phyloP scores from a whole-genome alignment of 2,113 vertebrate species.

The Picathartes gymnocephalus region DNA sequence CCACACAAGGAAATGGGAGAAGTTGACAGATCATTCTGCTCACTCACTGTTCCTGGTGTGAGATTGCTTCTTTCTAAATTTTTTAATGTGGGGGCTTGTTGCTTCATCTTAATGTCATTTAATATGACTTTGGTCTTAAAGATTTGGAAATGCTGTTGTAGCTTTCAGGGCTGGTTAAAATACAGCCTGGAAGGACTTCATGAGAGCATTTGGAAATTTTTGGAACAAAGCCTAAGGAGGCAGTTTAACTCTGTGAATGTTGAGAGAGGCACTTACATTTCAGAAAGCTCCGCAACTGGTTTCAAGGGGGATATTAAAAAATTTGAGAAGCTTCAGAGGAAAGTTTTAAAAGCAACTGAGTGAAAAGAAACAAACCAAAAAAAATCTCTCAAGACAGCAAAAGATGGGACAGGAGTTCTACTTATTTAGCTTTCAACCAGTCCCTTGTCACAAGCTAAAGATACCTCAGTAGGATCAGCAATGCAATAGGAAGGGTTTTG shows the following conservation, averaged over 20 bases:
- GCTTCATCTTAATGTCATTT: neutral
- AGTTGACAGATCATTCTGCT: neutral
- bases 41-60: neutral
- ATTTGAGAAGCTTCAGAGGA: neutral
- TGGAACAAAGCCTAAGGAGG: neutral
- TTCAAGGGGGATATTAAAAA: neutral
- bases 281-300: neutral
- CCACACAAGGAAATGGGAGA: neutral
- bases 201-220: neutral
- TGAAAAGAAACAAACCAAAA: neutral
- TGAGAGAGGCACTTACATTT: neutral
- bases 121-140: neutral
- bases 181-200: neutral
- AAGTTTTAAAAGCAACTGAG: neutral
- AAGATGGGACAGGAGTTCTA: neutral
- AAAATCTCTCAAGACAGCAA: neutral
- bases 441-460: neutral
- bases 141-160: conserved; percentile 14
- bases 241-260: neutral
- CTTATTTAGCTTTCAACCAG: neutral
- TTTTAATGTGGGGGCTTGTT: neutral
- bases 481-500: neutral
- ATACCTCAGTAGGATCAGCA: neutral
- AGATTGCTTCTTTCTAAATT: neutral
- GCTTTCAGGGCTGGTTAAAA: neutral